A percentile compares a stretch with the other conserved stretches of the same genome.
Evolutionary conservation across 2,797 vertebrate species (phyloP).

Genomic region (Lagocephalus sceleratus): DNA sequence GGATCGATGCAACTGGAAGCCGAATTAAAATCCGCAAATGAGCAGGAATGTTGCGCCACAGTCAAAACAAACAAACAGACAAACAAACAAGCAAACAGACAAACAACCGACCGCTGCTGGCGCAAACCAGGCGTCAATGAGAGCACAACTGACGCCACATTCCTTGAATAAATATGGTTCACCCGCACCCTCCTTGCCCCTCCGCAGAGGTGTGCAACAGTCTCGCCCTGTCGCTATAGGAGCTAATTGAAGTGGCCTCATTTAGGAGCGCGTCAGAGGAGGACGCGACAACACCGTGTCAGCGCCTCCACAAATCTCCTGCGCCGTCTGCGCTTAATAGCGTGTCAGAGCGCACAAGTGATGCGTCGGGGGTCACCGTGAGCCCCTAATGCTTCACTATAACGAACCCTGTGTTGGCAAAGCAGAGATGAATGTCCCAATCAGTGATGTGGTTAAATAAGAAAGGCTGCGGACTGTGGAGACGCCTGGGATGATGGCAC

Average conservation of each 20-base stretch:
- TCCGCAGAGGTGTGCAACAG: slow-evolving; percentile 48
- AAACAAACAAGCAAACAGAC: background rate
- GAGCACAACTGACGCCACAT: background rate
- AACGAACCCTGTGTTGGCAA: slow-evolving; percentile 56
- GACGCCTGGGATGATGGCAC: background rate
- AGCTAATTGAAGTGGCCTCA: slow-evolving; percentile 78
- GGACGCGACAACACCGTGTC: slow-evolving; percentile 69
- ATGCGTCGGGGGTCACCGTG: slow-evolving; percentile 69
- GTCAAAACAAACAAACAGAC: too few relatives aligned
- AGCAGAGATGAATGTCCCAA: slow-evolving; percentile 62
- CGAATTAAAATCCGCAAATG: background rate
- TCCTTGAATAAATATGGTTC: slow-evolving; percentile 2
- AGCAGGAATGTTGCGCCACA: too few relatives aligned
- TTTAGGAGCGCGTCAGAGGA: slow-evolving; percentile 75
- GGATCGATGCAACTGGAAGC: slow-evolving; percentile 23
- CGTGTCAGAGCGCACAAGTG: slow-evolving; percentile 67
- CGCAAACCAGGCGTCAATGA: background rate
- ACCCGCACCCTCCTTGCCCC: background rate
- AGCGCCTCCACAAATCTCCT: slow-evolving; percentile 78
- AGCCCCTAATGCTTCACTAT: slow-evolving; percentile 70
- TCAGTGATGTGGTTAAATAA: slow-evolving; percentile 56
- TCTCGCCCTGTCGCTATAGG: slow-evolving; percentile 49
- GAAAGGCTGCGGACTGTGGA: slow-evolving; percentile 20
- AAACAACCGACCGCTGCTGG: background rate
- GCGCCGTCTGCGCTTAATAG: slow-evolving; percentile 63